Percentiles rank a stretch among this genome's conserved stretches.
Conservation (phyloP, 2,113 vertebrate genomes). For the Channa maculata region DNA sequence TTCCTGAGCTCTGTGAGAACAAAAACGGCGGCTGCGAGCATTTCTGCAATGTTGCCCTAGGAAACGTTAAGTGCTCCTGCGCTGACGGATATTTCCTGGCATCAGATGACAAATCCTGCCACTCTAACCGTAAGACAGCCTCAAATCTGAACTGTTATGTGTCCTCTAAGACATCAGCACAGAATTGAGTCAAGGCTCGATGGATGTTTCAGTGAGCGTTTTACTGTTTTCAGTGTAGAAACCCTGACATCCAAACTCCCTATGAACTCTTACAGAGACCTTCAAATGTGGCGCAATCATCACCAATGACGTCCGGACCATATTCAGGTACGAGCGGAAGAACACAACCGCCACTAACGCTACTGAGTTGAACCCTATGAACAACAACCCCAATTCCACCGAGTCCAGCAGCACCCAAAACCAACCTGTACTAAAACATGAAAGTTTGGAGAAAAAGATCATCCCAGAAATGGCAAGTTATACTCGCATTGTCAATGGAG, state of each 20-base stretch:
- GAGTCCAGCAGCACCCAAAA: not conserved
- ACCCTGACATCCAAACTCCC: not conserved
- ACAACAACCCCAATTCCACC: not conserved
- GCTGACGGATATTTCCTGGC: constrained; percentile 87
- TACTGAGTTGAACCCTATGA: rapidly evolving
- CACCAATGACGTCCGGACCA: not conserved
- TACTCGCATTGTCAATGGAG: constrained; percentile 85
- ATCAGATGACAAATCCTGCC: constrained; percentile 84
- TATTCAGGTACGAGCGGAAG: constrained; percentile 34
- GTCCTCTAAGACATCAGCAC: not conserved
- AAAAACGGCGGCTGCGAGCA: constrained; percentile 92
- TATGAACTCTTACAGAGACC: constrained; percentile 48
- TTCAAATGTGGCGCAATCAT: constrained; percentile 68
- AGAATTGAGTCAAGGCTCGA: too few relatives aligned
- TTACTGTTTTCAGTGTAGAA: not conserved
- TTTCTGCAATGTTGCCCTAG: constrained; percentile 83
- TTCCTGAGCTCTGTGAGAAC: constrained; percentile 86
- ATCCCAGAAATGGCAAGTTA: rapidly evolving
- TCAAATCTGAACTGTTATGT: not conserved
- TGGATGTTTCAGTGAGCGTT: not conserved
- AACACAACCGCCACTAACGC: not conserved
- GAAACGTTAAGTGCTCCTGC: constrained; percentile 85
- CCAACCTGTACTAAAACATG: rapidly evolving
- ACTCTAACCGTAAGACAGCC: constrained; percentile 83
- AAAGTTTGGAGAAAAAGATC: not conserved